phyloP scores from a whole-genome alignment of 2,113 vertebrate genomes.

The Hydrolagus affinis region DNA sequence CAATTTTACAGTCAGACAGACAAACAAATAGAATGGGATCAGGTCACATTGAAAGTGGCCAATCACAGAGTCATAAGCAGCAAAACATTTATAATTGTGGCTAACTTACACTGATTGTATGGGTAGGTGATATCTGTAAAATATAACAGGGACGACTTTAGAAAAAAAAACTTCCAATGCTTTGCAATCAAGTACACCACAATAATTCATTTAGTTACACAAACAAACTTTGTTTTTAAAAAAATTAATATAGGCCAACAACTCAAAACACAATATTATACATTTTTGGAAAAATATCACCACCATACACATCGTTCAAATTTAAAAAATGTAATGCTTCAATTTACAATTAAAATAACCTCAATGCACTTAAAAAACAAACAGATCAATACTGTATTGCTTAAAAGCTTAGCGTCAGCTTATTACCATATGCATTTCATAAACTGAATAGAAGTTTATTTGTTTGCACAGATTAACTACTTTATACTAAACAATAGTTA shows the following conservation, averaged over 20 bases:
- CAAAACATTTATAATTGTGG: constrained; percentile 27
- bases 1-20: constrained; percentile 20
- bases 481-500: no score
- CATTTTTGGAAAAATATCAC: neutral
- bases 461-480: neutral
- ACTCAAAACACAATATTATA: constrained; percentile 18
- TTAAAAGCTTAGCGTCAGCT: neutral
- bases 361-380: neutral
- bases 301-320: neutral
- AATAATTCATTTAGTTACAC: constrained; percentile 8
- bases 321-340: constrained; percentile 20
- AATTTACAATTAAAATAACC: constrained; percentile 5
- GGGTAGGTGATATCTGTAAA: constrained; percentile 29
- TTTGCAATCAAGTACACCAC: constrained; percentile 19
- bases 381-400: neutral
- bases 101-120: constrained; percentile 33
- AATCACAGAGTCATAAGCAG: neutral
- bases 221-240: neutral
- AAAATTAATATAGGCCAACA: neutral
- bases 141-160: constrained; percentile 30
- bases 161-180: constrained; percentile 22
- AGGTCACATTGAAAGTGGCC: neutral
- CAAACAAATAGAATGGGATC: neutral
- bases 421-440: constrained; percentile 1
- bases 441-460: neutral